Base-by-base conservation (phyloP, 2,888 invertebrate genomes). In the Drosophila demipolita region DNA sequence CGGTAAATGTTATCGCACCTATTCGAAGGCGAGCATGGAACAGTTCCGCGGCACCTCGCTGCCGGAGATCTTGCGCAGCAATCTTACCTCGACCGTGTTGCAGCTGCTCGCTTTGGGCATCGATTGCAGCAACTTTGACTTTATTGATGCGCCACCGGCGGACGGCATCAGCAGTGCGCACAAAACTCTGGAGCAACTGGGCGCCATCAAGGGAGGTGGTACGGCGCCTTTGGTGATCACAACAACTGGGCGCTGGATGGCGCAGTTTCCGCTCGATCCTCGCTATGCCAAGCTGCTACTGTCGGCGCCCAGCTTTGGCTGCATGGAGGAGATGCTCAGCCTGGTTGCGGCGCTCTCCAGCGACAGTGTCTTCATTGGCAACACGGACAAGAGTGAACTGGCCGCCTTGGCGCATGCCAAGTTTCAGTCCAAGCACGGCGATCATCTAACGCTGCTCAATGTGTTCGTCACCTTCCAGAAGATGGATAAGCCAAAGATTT, bases 211-310 rank as follows among this genome's bases (percentile, higher is more conserved):
- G 72, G 66, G 66, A 8, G 93, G 91, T 67, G 91, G 94, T 8
- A 91, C 20, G 1, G 15, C 93, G 11, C 94, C 93, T 12, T 94
- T 95, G 1, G 94, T 95, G 92, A 94, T 99, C 77, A 98, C 98
- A 0, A 93, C 94, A 0, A 84, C 96, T 1, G 99, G 99, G 0
- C 95, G 95, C 81, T 95, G 96, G 90, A 98, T 99, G 98, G 95
- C 97, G 0, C 94, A 95, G 17, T 98, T 98, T 92, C 99, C 99
- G 0, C 94, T 99, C 42, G 98, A 99, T 92, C 99, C 99, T 0
- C 95, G 96, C 79, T 96, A 96, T 92, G 95, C 98, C 12, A 98
- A 97, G 94, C 95, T 97, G 9, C 93, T 98, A 63, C 92, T 98
- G 1, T 94, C 96, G 15, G 97, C 98, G 0, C 95, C 95, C 17